Base-by-base conservation (phyloP, 92 coral and sea anemone species). In the Porites evermanni region DNA sequence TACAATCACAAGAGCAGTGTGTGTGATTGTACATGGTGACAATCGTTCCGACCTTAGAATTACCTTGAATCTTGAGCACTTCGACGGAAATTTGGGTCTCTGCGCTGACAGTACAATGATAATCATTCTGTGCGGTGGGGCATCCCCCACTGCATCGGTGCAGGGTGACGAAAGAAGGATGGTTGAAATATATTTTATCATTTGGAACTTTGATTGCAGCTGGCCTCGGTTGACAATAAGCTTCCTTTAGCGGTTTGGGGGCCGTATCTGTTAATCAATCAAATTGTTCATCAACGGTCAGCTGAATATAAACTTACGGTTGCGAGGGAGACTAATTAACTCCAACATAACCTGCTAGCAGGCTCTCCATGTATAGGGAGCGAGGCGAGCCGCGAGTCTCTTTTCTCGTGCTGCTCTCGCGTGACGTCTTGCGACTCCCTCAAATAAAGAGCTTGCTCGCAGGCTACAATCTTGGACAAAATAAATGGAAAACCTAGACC, bases 11-110 rank as follows among this genome's bases (percentile, higher is more conserved):
- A 17, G 16, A 65, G 53, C 96, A 93, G 4, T 11, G 69, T 0
- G 94, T 93, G 80, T 93, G 96, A 74, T 85, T 78, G 69, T 84
- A 80, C 61, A 90, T 32, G 23, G 12, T 85, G 20, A 50, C 58
- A 0, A 0, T 11, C 17, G 21, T 24, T 16, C 8, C 6, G 1
- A 0, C 1, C 14, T 0, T 0, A 0, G 24, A 1, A 2, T 2
- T 3, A 59, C n/a, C 16, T 16, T 1, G n/a, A 20, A 64, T 2
- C 32, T 84, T 71, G 3, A 29, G 2, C 44, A 78, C 54, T 3
- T 9, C 6, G 23, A 90, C 77, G 8, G 16, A 56, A 16, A 86
- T 81, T 54, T 66, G 65, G 24, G 81, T 84, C 52, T 76, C 70
- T 1, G 4, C 20, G 0, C 68, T 77, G 21, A 90, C 93, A 2